Conservation (phyloP, 1,140 invertebrate species). For the Bombus confusus region DNA sequence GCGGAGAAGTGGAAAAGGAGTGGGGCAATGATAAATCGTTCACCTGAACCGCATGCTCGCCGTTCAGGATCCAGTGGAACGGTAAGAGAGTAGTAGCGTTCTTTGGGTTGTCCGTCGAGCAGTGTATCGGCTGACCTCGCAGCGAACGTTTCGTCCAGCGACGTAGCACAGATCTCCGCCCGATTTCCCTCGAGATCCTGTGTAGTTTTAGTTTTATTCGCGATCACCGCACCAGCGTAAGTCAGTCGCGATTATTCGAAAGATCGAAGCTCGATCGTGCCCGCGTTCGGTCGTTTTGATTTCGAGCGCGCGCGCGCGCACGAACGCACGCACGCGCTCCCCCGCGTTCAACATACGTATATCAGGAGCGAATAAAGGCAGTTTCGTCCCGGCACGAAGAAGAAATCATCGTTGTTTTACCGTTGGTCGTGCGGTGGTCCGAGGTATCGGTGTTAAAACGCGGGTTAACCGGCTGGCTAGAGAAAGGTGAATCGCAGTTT, state of each 20-base stretch:
- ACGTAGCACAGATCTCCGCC: neutral
- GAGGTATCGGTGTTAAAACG: neutral
- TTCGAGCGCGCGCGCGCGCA: neutral
- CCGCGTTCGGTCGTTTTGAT: neutral
- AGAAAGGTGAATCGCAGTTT: slow-evolving; percentile 19
- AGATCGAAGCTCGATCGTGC: neutral
- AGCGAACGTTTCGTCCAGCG: slow-evolving; percentile 62
- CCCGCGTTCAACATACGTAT: neutral
- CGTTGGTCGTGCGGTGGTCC: slow-evolving; percentile 9
- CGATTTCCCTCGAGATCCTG: neutral
- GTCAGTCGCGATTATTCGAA: neutral
- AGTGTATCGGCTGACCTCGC: slow-evolving; percentile 75
- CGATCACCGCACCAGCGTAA: neutral
- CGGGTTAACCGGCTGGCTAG: neutral
- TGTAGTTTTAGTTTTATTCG: neutral
- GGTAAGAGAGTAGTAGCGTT: slow-evolving; percentile 27
- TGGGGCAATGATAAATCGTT: slow-evolving; percentile 80
- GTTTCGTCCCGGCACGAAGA: neutral
- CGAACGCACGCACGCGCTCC: neutral
- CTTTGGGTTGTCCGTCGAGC: slow-evolving; percentile 41
- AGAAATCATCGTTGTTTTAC: neutral
- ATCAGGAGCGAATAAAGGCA: too few relatives aligned
- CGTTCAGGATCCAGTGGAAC: slow-evolving; percentile 38
- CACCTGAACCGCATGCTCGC: slow-evolving; percentile 71
- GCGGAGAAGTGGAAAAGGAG: slow-evolving; percentile 55